phyloP scores from a whole-genome alignment of 30 jellyfish, hydroid and myxozoan genomes.

The Nemopilema nomurai region DNA sequence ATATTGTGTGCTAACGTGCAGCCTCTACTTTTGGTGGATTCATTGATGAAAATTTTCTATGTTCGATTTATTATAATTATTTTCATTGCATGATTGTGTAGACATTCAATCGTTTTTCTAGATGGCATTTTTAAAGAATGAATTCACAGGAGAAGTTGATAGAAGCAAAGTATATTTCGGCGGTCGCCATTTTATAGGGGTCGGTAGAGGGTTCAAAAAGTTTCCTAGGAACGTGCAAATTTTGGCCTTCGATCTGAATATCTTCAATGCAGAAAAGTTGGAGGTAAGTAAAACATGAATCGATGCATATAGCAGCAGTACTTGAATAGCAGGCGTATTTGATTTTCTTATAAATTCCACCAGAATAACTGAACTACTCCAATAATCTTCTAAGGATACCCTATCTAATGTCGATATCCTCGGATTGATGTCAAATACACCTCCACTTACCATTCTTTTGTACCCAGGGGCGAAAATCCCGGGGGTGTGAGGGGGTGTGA shows the following conservation, averaged over 20 bases:
- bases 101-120: too few relatives aligned
- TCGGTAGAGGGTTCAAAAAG: conserved; percentile 6
- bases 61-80: background rate
- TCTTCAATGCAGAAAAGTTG: conserved; percentile 41
- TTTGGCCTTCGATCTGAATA: conserved; percentile 6
- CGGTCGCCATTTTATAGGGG: conserved; percentile 33
- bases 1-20: background rate
- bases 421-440: too few relatives aligned
- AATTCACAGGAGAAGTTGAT: conserved; percentile 29
- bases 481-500: too few relatives aligned
- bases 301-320: background rate
- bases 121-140: conserved; percentile 25
- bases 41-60: background rate
- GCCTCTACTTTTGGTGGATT: too few relatives aligned
- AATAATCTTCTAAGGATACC: too few relatives aligned
- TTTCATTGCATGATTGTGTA: too few relatives aligned
- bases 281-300: background rate
- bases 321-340: too few relatives aligned
- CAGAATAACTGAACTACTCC: too few relatives aligned
- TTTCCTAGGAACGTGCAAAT: conserved; percentile 19
- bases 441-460: too few relatives aligned
- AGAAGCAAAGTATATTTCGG: conserved; percentile 24
- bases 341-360: too few relatives aligned
- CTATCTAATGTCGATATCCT: too few relatives aligned
- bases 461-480: too few relatives aligned